Base-by-base conservation (phyloP, 2,888 invertebrate species). In the Pandemis cinnamomeana region DNA sequence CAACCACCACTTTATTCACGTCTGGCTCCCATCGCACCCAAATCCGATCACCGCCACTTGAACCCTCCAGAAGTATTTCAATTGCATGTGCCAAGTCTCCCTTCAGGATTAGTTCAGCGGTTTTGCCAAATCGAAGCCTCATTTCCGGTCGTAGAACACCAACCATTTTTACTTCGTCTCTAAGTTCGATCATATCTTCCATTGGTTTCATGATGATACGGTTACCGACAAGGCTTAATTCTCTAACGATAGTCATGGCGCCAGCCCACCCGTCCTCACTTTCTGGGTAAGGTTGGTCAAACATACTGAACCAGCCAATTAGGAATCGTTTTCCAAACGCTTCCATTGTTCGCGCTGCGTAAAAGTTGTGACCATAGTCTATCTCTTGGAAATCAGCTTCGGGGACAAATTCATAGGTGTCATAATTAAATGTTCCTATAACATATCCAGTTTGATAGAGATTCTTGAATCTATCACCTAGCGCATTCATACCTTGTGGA, bases 331-430 rank as follows among this genome's bases (percentile, higher is more conserved):
- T 89, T 0, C 91, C 91, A 66, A 92, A 83, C 5, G 84, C 80
- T 62, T 91, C 88, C 36, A 83, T 84, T 0, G 94, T 91, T 75
- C 93, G 92, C 5, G 91, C 85, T 1, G 95, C 95, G 75, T 95
- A 95, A 74, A 94, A 93, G 68, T 95, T 94, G 76, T 93, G 93
- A 0, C 95, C 91, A 72, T 84, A 93, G 78, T 94, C 94, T 1
- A 93, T 79, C 80, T 94, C 94, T 81, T 93, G 91, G 78, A 94
- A 93, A 8, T 81, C 81, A 2, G 82, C 81, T 79, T 91, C 89
- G 0, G 86, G 89, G 0, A 86, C 79, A 68, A 93, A 94, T 76
- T 89, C 84, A 76, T 88, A 89, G 0, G 89, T 91, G 5, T 91
- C 89, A 66, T 93, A 92, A 72, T 88, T 83, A 72, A 94, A 95